Evolutionary conservation across 2,888 invertebrate genomes (phyloP), one percentile per base, ranked within the genome.

Genomic region (Eupithecia insigniata): DNA sequence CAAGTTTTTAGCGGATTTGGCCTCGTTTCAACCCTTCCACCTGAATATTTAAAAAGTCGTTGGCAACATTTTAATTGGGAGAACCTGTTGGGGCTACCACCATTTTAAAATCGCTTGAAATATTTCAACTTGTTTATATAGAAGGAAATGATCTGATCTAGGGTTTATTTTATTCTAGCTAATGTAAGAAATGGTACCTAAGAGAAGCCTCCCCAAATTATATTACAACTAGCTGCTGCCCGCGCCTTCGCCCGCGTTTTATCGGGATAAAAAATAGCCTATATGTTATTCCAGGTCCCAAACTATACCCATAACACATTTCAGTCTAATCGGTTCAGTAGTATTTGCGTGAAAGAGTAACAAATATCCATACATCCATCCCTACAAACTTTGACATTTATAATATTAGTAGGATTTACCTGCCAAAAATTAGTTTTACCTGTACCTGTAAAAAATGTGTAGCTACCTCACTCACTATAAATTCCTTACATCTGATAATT

Each of bases 11-110:
- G 73, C 43, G 39, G 66, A 70, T 73, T 68, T 73, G 86, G 88
- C 88, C 87, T 84, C 85, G 86, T 87, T 90, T 85, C 85, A 91
- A 91, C 91, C 92, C 92, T 90, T 90, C 84, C 81, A 79, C 84
- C 83, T 84, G 92, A 93, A 93, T 94, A 94, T 94, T 93, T 94
- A 93, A 93, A 94, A 93, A 93, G 92, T 93, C 93, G 92, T 93
- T 91, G 91, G 89, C 87, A 92, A 92, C 90, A 90, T 90, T 92
- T 91, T 93, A 93, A 93, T 93, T 93, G 94, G 92, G 89, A 91
- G 90, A 92, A 90, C 91, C 89, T 85, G 91, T 83, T 62, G 55
- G 68, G 70, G 66, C 7, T 70, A 66, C 70, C 73, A 70, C 7
- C 46, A 68, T 55, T 30, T 64, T 64, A 34, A 14, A 1, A 1